A percentile compares a stretch with the other conserved stretches of the same genome.
These are phyloP conservation scores for Magallana angulata DNA, from an alignment of 1,140 invertebrate species.

Conservation along the genomic window DNA sequence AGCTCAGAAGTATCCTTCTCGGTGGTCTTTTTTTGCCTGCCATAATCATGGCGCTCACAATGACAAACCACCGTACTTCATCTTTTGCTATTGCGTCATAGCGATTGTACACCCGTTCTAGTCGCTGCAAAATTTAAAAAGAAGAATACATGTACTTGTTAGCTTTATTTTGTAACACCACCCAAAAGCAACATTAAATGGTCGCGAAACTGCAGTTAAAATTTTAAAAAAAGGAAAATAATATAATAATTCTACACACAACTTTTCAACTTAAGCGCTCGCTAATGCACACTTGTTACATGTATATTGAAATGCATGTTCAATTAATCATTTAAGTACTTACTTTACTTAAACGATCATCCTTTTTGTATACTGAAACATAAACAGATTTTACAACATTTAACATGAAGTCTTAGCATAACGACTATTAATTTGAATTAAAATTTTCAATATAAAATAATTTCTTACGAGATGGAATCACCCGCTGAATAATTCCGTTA, in stretches of 20 bases:
- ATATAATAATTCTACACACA: too few relatives aligned
- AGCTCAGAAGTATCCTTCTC: not conserved
- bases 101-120: not conserved
- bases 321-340: not conserved
- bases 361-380: not conserved
- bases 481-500: not conserved
- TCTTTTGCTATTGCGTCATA: not conserved
- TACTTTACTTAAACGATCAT: not conserved
- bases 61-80: not conserved
- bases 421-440: too few relatives aligned
- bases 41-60: not conserved
- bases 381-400: too few relatives aligned
- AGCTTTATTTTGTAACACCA: too few relatives aligned
- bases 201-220: too few relatives aligned
- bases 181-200: too few relatives aligned
- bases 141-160: too few relatives aligned
- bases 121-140: not conserved
- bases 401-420: too few relatives aligned
- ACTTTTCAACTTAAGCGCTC: too few relatives aligned
- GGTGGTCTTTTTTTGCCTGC: not conserved
- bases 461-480: constrained; percentile 1
- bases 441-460: not conserved
- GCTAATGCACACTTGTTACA: too few relatives aligned
- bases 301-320: not conserved
- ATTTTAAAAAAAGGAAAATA: too few relatives aligned